phyloP scores from a whole-genome alignment of 2,888 invertebrate species.

The Atethmia centrago region DNA sequence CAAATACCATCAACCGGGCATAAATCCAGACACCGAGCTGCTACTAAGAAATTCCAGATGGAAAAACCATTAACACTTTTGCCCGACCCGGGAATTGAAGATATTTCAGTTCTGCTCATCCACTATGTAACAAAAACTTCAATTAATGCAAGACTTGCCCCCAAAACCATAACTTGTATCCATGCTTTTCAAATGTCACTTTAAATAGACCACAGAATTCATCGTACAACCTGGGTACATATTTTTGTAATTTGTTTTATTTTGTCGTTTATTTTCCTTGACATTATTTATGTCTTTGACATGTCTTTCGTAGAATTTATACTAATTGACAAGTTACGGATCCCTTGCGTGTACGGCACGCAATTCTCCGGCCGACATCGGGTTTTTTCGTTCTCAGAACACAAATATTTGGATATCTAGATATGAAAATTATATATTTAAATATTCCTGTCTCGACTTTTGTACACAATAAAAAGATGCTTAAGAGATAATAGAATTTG shows the following conservation, averaged over 20 bases:
- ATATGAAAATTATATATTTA: conserved; percentile 39
- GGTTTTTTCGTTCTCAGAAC: conserved; percentile 16
- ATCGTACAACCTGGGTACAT: background rate
- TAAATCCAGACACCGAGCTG: too few relatives aligned
- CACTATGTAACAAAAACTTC: background rate
- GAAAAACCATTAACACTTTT: too few relatives aligned
- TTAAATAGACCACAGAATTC: conserved; percentile 14
- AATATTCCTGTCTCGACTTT: conserved; percentile 13
- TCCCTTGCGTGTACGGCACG: conserved; percentile 45
- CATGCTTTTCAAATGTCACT: conserved; percentile 9
- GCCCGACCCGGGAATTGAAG: too few relatives aligned
- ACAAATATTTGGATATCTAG: conserved; percentile 51
- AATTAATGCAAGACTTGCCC: background rate
- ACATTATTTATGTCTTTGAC: conserved; percentile 42
- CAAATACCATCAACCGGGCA: too few relatives aligned
- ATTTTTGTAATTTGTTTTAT: conserved; percentile 9
- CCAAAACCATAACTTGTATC: conserved; percentile 13
- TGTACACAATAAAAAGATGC: conserved; percentile 6
- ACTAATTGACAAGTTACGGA: conserved; percentile 57
- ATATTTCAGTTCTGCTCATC: background rate
- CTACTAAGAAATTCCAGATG: too few relatives aligned
- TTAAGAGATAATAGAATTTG: background rate
- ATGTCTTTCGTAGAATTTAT: conserved; percentile 37
- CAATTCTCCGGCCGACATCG: conserved; percentile 28
- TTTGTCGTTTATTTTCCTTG: conserved; percentile 34